Conservation (phyloP, 2,797 vertebrate genomes). For the Alca torda region DNA sequence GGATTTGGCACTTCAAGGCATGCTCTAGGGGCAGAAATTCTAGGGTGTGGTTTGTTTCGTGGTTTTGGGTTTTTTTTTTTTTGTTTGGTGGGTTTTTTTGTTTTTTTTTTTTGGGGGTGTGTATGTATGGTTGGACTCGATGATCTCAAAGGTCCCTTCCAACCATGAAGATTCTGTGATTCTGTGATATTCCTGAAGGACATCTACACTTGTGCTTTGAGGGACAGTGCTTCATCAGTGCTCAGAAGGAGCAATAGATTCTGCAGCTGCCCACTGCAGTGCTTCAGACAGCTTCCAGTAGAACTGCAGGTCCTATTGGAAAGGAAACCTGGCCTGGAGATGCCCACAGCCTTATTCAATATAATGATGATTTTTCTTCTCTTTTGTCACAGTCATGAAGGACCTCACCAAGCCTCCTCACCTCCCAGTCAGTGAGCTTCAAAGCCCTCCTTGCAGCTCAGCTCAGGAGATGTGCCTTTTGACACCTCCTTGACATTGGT, state of each 20-base stretch:
- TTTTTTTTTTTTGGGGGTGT: too few species aligned
- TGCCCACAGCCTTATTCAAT: background rate
- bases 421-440: background rate
- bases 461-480: background rate
- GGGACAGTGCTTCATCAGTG: background rate
- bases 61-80: too few species aligned
- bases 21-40: too few species aligned
- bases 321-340: background rate
- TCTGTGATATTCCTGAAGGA: background rate
- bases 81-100: too few species aligned
- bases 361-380: background rate
- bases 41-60: too few species aligned
- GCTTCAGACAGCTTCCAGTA: background rate
- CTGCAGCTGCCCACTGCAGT: background rate
- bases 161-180: too few species aligned
- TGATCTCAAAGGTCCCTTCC: too few species aligned
- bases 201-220: fast-evolving
- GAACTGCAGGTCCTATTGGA: background rate
- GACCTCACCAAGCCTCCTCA: background rate
- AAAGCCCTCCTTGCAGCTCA: background rate
- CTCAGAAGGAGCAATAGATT: background rate
- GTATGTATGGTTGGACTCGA: too few species aligned
- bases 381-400: background rate
- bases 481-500: background rate
- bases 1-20: too few species aligned